A percentile compares a stretch with the other conserved stretches of the same genome.
Evolutionary conservation across 2,113 vertebrate species (phyloP).

Genomic region (Callipepla californica): DNA sequence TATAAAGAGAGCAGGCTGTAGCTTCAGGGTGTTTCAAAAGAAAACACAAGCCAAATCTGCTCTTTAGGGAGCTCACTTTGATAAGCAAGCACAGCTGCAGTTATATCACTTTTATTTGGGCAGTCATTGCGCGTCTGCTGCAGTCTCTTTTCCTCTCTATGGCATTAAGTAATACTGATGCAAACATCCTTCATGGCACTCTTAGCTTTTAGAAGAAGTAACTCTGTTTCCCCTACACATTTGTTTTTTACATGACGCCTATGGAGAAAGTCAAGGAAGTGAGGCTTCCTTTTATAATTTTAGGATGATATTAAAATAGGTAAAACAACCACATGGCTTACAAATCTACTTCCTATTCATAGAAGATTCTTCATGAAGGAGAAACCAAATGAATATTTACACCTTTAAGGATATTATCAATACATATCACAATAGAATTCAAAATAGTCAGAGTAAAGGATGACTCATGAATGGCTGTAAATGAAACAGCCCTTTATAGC

Average conservation of each 20-base stretch:
- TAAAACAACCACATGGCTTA: not conserved
- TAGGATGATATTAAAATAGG: not conserved
- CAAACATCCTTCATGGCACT: not conserved
- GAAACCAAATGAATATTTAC: conserved; percentile 13
- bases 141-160: not conserved
- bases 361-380: not conserved
- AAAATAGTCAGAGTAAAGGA: not conserved
- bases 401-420: not conserved
- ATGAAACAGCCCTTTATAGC: conserved; percentile 9
- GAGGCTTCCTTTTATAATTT: not conserved
- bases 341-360: not conserved
- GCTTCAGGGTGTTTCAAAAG: not conserved
- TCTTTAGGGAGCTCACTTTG: not conserved
- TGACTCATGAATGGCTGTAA: conserved; percentile 20
- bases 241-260: not conserved
- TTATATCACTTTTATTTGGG: not conserved
- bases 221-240: not conserved
- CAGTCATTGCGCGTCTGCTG: not conserved
- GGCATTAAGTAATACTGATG: not conserved
- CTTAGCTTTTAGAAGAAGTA: not conserved
- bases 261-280: not conserved
- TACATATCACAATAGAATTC: not conserved
- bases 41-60: not conserved
- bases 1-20: not conserved
- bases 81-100: not conserved